Evolutionary conservation across 2,888 invertebrate species (phyloP).

Genomic region (Leptarthrus brevirostris): DNA sequence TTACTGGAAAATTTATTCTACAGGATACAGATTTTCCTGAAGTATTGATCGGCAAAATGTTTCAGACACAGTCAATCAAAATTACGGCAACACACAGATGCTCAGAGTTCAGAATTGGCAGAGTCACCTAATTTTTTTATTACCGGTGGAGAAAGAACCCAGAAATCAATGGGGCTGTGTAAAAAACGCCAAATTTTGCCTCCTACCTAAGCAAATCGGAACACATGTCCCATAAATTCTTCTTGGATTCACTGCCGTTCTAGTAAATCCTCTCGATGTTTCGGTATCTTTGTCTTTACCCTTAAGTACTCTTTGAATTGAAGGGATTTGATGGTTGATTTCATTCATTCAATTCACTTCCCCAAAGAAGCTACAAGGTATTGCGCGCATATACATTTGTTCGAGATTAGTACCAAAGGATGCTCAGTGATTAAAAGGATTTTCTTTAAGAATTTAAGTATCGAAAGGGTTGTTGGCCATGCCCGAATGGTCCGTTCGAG

Average conservation of each 20-base stretch:
- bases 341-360: conserved; percentile 21
- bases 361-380: not conserved
- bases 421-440: conserved; percentile 50
- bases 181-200: conserved; percentile 3
- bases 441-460: conserved; percentile 53
- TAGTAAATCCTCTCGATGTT: conserved; percentile 50
- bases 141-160: not conserved
- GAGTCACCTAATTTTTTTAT: no score
- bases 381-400: not conserved
- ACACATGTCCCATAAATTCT: conserved; percentile 20
- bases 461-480: conserved; percentile 40
- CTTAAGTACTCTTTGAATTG: conserved; percentile 49
- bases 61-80: not conserved
- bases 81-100: not conserved
- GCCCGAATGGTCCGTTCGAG: conserved; percentile 3
- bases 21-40: not conserved
- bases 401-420: conserved; percentile 16
- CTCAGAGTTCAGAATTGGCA: no score
- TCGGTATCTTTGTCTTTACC: conserved; percentile 53
- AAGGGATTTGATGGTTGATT: conserved; percentile 49
- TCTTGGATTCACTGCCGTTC: conserved; percentile 34
- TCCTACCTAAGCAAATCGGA: conserved; percentile 5
- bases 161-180: not conserved
- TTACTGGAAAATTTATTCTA: conserved; percentile 1
- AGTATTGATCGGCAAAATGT: not conserved